Evolutionary conservation across 2,888 invertebrate species (phyloP).

Genomic region (Drosophila acutilabella): DNA sequence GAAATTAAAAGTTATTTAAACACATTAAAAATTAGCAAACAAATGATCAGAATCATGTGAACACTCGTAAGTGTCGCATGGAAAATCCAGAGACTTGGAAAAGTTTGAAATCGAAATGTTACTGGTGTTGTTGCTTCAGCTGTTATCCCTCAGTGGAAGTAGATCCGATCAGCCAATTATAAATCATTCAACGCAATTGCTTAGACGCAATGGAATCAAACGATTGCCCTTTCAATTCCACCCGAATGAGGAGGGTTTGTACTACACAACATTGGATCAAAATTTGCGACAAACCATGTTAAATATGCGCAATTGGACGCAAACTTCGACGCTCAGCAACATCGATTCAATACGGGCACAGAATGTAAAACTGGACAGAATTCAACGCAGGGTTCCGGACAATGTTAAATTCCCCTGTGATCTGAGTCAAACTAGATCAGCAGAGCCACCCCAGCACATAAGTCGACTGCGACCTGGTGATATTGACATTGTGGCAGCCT

Average conservation of each 20-base stretch:
- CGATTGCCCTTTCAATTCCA: slow-evolving; percentile 13
- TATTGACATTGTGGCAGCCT: slow-evolving; percentile 87
- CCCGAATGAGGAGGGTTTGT: slow-evolving; percentile 15
- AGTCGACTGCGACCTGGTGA: slow-evolving; percentile 87
- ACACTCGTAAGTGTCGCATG: slow-evolving; percentile 10
- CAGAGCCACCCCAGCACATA: slow-evolving; percentile 85
- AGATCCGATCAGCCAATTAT: not conserved
- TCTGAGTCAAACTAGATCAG: slow-evolving; percentile 22
- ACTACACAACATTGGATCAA: slow-evolving; percentile 35
- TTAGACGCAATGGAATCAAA: slow-evolving; percentile 15
- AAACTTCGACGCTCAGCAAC: slow-evolving; percentile 14
- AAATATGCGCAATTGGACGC: slow-evolving; percentile 34
- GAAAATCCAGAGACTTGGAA: not conserved
- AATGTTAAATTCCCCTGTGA: slow-evolving; percentile 34
- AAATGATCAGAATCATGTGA: not conserved
- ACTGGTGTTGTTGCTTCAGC: slow-evolving; percentile 15
- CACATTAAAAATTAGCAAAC: not conserved
- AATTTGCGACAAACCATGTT: slow-evolving; percentile 24
- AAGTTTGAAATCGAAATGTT: not conserved
- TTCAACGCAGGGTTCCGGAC: slow-evolving; percentile 27
- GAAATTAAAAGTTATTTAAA: slow-evolving; percentile 8
- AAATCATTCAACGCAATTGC: slow-evolving; percentile 37
- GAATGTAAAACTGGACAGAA: slow-evolving; percentile 11
- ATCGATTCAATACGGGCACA: slow-evolving; percentile 27
- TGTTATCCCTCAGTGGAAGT: not conserved